Base-by-base conservation (phyloP, 2,113 vertebrate species). In the Candoia aspera region DNA sequence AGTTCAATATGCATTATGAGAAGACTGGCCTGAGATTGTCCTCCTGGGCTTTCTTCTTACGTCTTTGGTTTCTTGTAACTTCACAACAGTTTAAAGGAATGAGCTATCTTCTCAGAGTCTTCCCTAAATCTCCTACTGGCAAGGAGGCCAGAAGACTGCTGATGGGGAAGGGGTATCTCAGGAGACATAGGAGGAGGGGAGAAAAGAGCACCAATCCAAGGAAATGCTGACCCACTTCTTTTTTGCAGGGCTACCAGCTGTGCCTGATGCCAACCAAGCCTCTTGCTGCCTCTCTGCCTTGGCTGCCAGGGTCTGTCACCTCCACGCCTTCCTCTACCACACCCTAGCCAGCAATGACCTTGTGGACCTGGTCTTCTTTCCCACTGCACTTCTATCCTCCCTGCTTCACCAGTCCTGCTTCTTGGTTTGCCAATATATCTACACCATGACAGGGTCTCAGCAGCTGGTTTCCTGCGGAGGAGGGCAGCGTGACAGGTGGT, bases 401-500 rank as follows among this genome's bases (percentile, higher is more conserved):
- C 57, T 19, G 11, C 33, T 21, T 33, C 64, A 0, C 23, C 9
- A 1, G 9, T 37, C 73, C 57, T 0, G 1, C 54, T 53, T n/a
- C 2, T 0, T 2, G 2, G 12, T 4, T 0, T 4, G 13, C 62
- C n/a, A 0, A 0, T 21, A 6, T 0, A 2, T 23, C 90, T 12
- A 0, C 15, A 57, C 95, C 95, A 92, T 96, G 97, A 97, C 91
- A 26, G 6, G 54, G 60, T 19, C 46, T 6, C 0, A 4, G 89
- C 29, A 8, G 89, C 24, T 0, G 17, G 90, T 86, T 42, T 91
- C 93, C 91, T 86, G 85, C 0, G 0, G 49, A 24, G 29, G 95
- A 90, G 93, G 95, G 93, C 97, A 92, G 83, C 94, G 17, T 64
- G 96, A 95, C 93, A 90, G 95, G 97, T 89, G 24, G 90, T 29